Conservation (phyloP, 2,797 vertebrate species). For the Nothura maculosa region DNA sequence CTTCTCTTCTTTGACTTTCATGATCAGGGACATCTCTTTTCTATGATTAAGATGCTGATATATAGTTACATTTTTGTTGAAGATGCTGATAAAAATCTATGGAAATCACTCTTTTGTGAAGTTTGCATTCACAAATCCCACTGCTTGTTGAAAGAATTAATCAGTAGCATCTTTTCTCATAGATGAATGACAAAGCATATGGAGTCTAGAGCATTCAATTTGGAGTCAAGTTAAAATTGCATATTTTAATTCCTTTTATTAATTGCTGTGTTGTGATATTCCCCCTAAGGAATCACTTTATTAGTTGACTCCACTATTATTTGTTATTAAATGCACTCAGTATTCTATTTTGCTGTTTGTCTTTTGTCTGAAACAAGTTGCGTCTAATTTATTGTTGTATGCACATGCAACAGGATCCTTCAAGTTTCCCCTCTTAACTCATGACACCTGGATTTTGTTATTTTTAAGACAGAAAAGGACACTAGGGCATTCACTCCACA, state of each 20-base stretch:
- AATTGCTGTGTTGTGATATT: slow-evolving; percentile 73
- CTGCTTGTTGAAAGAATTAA: background rate
- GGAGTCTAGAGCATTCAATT: slow-evolving; percentile 1
- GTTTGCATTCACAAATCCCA: background rate
- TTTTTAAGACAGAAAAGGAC: slow-evolving; percentile 62
- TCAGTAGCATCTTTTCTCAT: background rate
- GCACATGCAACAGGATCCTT: slow-evolving; percentile 75
- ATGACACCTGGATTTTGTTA: slow-evolving; percentile 79
- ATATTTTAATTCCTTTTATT: slow-evolving; percentile 69
- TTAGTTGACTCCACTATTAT: slow-evolving; percentile 64
- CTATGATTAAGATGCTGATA: background rate
- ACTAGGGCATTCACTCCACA: slow-evolving; percentile 64
- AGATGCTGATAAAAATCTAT: background rate
- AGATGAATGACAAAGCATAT: background rate
- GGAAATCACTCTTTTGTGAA: background rate
- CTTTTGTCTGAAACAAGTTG: slow-evolving; percentile 73
- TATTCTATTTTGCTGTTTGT: slow-evolving; percentile 25
- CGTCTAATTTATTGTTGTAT: slow-evolving; percentile 79
- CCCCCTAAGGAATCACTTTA: slow-evolving; percentile 67
- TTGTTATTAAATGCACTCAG: slow-evolving; percentile 33
- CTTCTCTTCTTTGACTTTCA: background rate
- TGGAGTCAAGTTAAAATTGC: slow-evolving; percentile 34
- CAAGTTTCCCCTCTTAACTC: slow-evolving; percentile 67
- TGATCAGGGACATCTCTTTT: background rate
- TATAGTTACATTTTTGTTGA: background rate